Conservation (phyloP, 2,797 vertebrate species). For the Parauchenoglanis ngamensis region DNA sequence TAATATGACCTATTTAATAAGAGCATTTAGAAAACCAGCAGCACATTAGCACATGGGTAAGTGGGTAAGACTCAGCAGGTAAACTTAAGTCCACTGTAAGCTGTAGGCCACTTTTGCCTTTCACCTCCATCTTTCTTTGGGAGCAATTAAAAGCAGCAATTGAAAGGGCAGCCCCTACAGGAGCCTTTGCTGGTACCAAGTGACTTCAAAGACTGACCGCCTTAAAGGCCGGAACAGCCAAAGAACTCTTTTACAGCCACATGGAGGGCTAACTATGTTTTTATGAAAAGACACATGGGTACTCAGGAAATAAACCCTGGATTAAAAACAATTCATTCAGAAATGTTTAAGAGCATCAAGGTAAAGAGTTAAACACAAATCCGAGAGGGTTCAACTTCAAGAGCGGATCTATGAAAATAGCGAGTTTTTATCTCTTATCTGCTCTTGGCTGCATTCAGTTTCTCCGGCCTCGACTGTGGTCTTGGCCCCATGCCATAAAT, state of each 20-base stretch:
- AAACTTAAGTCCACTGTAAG: slow-evolving; percentile 28
- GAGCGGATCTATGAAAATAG: slow-evolving; percentile 26
- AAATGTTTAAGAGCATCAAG: slow-evolving; percentile 39
- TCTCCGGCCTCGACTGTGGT: slow-evolving; percentile 47
- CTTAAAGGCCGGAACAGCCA: slow-evolving; percentile 60
- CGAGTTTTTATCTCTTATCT: slow-evolving; percentile 48
- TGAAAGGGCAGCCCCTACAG: slow-evolving; percentile 66
- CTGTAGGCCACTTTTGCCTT: slow-evolving; percentile 60
- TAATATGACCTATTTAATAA: neutral
- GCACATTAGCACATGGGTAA: slow-evolving; percentile 7
- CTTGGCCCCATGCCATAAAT: slow-evolving; percentile 53
- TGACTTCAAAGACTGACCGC: slow-evolving; percentile 72
- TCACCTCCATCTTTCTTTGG: slow-evolving; percentile 69
- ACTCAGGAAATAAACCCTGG: slow-evolving; percentile 36
- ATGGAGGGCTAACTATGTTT: slow-evolving; percentile 41
- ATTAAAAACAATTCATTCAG: slow-evolving; percentile 47
- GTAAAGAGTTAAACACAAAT: slow-evolving; percentile 45
- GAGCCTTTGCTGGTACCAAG: slow-evolving; percentile 65
- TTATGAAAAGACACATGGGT: slow-evolving; percentile 56
- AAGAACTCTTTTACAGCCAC: slow-evolving; percentile 43
- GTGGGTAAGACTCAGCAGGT: slow-evolving; percentile 22
- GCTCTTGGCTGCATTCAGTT: slow-evolving; percentile 42
- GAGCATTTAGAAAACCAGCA: neutral
- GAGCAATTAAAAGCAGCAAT: slow-evolving; percentile 73
- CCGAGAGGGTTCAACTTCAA: slow-evolving; percentile 21